Base-by-base conservation (phyloP, 2,113 vertebrate species). In the Eurypyga helias region DNA sequence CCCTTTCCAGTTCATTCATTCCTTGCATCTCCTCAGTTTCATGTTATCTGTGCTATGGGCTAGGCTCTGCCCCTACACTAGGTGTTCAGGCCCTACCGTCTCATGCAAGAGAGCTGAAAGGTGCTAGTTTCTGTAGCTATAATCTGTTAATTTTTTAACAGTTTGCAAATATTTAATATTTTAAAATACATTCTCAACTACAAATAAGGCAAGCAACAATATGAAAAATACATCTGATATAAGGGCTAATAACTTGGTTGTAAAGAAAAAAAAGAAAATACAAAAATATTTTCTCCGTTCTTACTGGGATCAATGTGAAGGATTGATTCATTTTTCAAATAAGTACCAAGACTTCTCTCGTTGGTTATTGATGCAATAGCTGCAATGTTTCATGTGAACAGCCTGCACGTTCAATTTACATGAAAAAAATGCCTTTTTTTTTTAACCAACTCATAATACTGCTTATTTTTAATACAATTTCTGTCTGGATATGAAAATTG, bases 1-100 rank as follows among this genome's bases (percentile, higher is more conserved):
- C 49, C 10, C 14, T 69, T 76, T 23, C 48, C 73, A 48, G 10
- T 13, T 43, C 29, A 3, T 29, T 43, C 60, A 43, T 33, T 25
- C 46, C 1, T 6, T 3, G 25, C 15, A 29, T 19, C 52, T 25
- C 45, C 4, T 0, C 13, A 41, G 20, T 4, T 65, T 26, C n/a
- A 6, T 3, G 25, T 11, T 9, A 11, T 0, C 61, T 8, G 26
- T 3, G 34, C 45, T 12, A 5, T 5, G 19, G 34, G 34, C 7
- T 3, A 13, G 9, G 17, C 57, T 36, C 43, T 7, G n/a, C 18
- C 25, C 34, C 60, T 9, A 2, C 29, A 2, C 15, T 2, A 31
- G 20, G 7, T 48, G 14, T 12, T 45, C 43, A 48, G 54, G 9
- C 3, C 4, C 9, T 21, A 16, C 43, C 3, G 5, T 31, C 49